These are phyloP conservation scores for Cryptophagus acutangulus DNA, from an alignment of 2,888 invertebrate genomes.

Conservation along the genomic window DNA sequence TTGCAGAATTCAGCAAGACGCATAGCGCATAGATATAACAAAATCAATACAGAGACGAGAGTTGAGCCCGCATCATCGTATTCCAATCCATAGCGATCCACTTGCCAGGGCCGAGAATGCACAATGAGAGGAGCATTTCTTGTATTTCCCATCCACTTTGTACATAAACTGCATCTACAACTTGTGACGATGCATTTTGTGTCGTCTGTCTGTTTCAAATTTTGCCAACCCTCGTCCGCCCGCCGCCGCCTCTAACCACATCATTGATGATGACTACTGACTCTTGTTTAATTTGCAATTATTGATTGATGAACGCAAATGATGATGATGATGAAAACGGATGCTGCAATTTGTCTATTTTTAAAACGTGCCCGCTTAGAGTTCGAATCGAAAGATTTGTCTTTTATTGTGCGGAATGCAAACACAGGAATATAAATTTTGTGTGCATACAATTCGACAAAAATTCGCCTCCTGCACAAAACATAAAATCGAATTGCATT, in stretches of 20 bases:
- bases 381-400: too few relatives aligned
- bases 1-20: slow-evolving; percentile 39
- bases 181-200: background rate
- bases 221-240: too few relatives aligned
- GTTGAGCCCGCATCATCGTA: slow-evolving; percentile 38
- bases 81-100: slow-evolving; percentile 36
- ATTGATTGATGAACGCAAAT: slow-evolving; percentile 18
- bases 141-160: slow-evolving; percentile 20
- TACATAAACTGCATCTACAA: background rate
- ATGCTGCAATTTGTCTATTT: background rate
- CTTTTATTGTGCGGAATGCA: too few relatives aligned
- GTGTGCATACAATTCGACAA: too few relatives aligned
- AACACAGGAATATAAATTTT: too few relatives aligned
- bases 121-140: slow-evolving; percentile 32
- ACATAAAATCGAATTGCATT: too few relatives aligned
- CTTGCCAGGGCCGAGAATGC: slow-evolving; percentile 31
- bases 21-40: slow-evolving; percentile 42
- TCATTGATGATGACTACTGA: too few relatives aligned
- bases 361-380: too few relatives aligned
- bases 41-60: slow-evolving; percentile 39
- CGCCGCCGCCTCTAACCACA: too few relatives aligned
- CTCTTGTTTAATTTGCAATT: slow-evolving; percentile 15
- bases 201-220: too few relatives aligned
- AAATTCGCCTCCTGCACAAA: too few relatives aligned
- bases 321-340: slow-evolving; percentile 20